These are phyloP conservation scores for Ophion ventricosus DNA, from an alignment of 2,888 invertebrate genomes.

Conservation along the genomic window DNA sequence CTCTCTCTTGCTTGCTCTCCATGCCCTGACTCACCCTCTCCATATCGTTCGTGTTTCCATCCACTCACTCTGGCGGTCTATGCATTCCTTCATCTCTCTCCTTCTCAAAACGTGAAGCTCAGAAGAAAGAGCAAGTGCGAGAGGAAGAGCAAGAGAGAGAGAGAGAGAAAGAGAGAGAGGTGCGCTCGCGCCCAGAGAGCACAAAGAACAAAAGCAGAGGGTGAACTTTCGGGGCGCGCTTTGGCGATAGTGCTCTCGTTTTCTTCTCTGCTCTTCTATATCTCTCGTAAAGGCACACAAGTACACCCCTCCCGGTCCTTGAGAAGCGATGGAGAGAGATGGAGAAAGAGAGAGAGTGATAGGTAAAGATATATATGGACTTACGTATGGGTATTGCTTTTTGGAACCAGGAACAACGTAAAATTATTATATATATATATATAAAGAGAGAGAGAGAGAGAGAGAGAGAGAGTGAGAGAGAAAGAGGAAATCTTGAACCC, in stretches of 20 bases:
- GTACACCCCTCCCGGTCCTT: conserved; percentile 76
- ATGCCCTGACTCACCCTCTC: conserved; percentile 49
- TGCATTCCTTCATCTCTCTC: conserved; percentile 51
- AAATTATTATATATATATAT: too few relatives aligned
- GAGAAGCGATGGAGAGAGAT: conserved; percentile 56
- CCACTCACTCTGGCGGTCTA: conserved; percentile 60
- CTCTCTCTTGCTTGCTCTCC: conserved; percentile 31
- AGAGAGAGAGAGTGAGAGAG: too few relatives aligned
- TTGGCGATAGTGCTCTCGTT: conserved; percentile 45
- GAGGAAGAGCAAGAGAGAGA: conserved; percentile 35
- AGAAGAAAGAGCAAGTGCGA: conserved; percentile 30
- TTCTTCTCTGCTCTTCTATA: conserved; percentile 28
- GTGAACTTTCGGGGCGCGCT: conserved; percentile 75
- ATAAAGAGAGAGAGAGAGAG: too few relatives aligned
- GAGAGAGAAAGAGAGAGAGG: conserved; percentile 34
- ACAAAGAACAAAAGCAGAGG: conserved; percentile 75
- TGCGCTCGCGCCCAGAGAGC: conserved; percentile 67
- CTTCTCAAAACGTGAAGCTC: conserved; percentile 63
- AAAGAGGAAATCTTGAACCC: too few relatives aligned
- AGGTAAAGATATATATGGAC: conserved; percentile 4
- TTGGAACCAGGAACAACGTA: too few relatives aligned
- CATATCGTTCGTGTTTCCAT: conserved; percentile 52
- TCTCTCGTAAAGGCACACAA: conserved; percentile 79
- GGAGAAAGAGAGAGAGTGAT: conserved; percentile 60
- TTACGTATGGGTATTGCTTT: too few relatives aligned